Base-by-base conservation (phyloP, 2,797 vertebrate species). In the Sardinella longiceps region DNA sequence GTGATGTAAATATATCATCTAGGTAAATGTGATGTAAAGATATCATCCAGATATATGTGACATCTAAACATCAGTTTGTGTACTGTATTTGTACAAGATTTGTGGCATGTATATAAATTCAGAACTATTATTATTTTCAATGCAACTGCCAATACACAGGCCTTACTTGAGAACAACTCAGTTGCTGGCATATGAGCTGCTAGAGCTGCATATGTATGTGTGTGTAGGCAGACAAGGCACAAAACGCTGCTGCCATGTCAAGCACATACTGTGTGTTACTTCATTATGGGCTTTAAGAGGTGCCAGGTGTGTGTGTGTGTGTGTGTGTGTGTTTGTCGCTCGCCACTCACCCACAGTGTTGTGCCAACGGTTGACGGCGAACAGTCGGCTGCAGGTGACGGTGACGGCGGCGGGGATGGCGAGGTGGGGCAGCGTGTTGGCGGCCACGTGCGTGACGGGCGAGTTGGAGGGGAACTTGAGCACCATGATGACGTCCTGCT, bases 401-500 rank as follows among this genome's bases (percentile, higher is more conserved):
- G 98, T 99, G 90, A 99, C 98, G 91, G 97, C 97, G 0, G 98
- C 98, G 4, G 98, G 98, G 83, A 97, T 92, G 85, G 96, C 97
- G 80, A 99, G 96, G 90, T 99, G 98, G 28, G 98, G 97, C 89
- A 99, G 95, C 0, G 98, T 99, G 92, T 99, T 99, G 89, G 98
- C 98, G 2, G 98, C 97, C 91, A 99, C 97, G 0, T 99, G 98
- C 0, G 98, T 99, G 83, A 99, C 98, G 0, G 98, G 98, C 2
- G 98, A 99, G 89, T 99, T 99, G 53, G 97, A 99, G 1, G 98
- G 98, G 87, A 99, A 99, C 96, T 99, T 99, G 87, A 99, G 93
- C 93, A 99, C 98, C 98, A 99, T 99, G 91, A 99, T 99, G 90
- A 99, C 98, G 88, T 99, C 98, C 93, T 98, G 98, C 92, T 99